A percentile compares a stretch with the other conserved stretches of the same genome.
These are phyloP conservation scores for Heterodera filipjevi DNA, from an alignment of 2,888 invertebrate species.

Conservation along the genomic window DNA sequence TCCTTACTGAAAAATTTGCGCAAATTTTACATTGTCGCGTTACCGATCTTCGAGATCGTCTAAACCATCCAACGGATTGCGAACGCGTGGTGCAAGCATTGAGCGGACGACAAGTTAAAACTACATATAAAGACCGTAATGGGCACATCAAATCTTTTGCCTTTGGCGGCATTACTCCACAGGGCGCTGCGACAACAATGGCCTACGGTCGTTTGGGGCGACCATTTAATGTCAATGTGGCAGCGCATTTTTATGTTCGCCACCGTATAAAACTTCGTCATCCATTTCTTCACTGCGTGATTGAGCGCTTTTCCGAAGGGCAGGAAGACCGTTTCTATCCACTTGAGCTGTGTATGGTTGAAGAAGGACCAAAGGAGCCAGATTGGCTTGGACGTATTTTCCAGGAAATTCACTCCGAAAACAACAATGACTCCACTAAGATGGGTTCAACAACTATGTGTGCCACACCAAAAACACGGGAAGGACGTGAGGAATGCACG, in stretches of 20 bases:
- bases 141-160: background rate
- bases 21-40: constrained; percentile 10
- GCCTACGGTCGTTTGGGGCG: constrained; percentile 6
- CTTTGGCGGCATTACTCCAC: constrained; percentile 1
- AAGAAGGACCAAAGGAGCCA: background rate
- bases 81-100: background rate
- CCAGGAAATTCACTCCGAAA: background rate
- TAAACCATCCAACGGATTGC: constrained; percentile 14
- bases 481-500: background rate
- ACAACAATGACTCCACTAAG: no score
- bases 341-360: background rate
- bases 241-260: constrained; percentile 5
- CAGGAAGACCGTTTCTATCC: background rate
- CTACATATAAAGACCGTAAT: background rate
- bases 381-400: background rate
- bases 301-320: background rate
- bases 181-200: background rate
- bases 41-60: background rate
- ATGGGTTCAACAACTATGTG: no score
- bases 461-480: no score
- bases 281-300: constrained; percentile 4
- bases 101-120: background rate
- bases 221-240: constrained; percentile 1
- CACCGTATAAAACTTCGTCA: constrained; percentile 4
- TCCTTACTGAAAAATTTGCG: constrained; percentile 11